Evolutionary conservation across 2,113 vertebrate genomes (phyloP), one percentile per base, ranked within the genome.

Genomic region (Gymnarchus niloticus): DNA sequence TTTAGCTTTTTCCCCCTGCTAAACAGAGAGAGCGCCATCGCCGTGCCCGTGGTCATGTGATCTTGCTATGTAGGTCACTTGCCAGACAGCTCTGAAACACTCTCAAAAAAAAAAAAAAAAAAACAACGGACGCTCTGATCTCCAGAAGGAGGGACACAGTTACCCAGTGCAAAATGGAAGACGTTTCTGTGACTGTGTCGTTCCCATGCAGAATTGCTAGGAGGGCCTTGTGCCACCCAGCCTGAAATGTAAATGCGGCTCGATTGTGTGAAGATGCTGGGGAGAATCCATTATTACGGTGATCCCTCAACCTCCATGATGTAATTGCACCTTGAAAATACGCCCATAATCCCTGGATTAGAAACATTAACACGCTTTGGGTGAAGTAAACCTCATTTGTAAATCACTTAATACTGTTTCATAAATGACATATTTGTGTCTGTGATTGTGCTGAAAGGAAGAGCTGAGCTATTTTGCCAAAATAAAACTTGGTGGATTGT

Each of bases 311-410:
- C 87, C 88, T 85, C 52, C 44, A 87, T 90, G 88, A 90, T 91
- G 88, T 91, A 91, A 91, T 91, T 89, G 89, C 88, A 91, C 90
- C 90, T 88, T 91, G 88, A 89, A 89, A 90, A 90, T 88, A 81
- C 86, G 85, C 89, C 89, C 85, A 85, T 90, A 90, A 90, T 91
- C 90, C 89, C 83, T 85, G 90, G 90, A 88, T 91, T 91, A 91
- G 88, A 87, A 87, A 89, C 89, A 91, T 90, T 91, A 91, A 89
- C 90, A 90, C 88, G 89, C 88, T 90, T 84, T 87, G 86, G 86
- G 88, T 86, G 85, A 77, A 85, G 87, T 89, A 90, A 89, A 91
- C 89, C 88, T 90, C 83, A 90, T 91, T 91, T 90, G 86, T 88
- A 90, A 88, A 90, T 84, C 87, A 87, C 88, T 86, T 86, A 89